These are phyloP conservation scores for Copsychus sechellarum DNA, from an alignment of 2,113 vertebrate genomes.

Conservation along the genomic window DNA sequence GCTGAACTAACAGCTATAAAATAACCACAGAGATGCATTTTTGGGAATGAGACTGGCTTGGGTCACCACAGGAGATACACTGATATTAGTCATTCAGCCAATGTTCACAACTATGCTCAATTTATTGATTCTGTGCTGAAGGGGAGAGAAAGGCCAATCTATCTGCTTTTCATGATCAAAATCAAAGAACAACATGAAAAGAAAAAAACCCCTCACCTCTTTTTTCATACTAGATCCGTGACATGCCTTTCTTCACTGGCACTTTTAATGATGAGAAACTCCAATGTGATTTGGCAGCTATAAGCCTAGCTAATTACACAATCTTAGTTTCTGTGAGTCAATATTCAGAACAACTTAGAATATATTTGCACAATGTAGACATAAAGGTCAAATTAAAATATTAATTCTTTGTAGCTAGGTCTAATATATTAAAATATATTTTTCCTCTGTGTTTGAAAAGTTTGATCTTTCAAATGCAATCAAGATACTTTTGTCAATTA, in stretches of 20 bases:
- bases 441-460: not conserved
- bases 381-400: constrained; percentile 41
- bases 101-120: constrained; percentile 48
- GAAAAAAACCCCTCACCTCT: not conserved
- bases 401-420: not conserved
- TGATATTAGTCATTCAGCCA: constrained; percentile 26
- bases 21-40: not conserved
- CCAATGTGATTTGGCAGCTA: not conserved
- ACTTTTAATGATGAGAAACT: constrained; percentile 21
- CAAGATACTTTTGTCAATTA: not conserved
- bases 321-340: constrained; percentile 29
- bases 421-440: not conserved
- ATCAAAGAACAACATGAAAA: constrained; percentile 41
- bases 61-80: not conserved
- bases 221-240: not conserved
- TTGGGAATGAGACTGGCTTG: not conserved
- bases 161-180: constrained; percentile 40
- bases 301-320: constrained; percentile 56
- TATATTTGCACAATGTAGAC: constrained; percentile 49
- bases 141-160: constrained; percentile 1
- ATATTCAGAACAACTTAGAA: constrained; percentile 51
- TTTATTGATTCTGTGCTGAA: constrained; percentile 54
- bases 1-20: not conserved
- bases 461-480: not conserved
- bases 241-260: constrained; percentile 26